phyloP scores from a whole-genome alignment of 2,888 invertebrate species.

The Patella ulyssiponensis region DNA sequence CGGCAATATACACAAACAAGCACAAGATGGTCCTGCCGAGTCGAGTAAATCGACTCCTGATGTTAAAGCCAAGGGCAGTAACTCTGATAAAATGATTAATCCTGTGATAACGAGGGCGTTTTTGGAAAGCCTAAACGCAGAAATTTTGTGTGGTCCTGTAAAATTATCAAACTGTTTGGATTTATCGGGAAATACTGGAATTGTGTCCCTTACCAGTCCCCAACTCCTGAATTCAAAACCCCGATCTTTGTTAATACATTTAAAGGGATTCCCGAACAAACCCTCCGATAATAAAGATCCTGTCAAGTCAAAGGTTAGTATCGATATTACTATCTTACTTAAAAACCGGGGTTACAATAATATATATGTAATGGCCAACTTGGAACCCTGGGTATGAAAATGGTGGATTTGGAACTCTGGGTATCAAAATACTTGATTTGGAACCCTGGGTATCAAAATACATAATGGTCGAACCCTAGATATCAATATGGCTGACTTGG shows the following conservation, averaged over 20 bases:
- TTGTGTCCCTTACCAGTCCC: slow-evolving; percentile 89
- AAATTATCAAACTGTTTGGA: slow-evolving; percentile 87
- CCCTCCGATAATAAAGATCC: slow-evolving; percentile 36
- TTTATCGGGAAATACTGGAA: slow-evolving; percentile 87
- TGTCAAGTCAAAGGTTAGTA: slow-evolving; percentile 39
- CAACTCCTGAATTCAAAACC: slow-evolving; percentile 67
- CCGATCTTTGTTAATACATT: slow-evolving; percentile 67
- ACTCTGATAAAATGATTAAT: slow-evolving; percentile 33
- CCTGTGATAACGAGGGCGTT: slow-evolving; percentile 77
- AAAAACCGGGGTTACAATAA: background rate
- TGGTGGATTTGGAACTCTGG: no score
- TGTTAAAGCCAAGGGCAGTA: slow-evolving; percentile 16
- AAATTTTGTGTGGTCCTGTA: slow-evolving; percentile 91
- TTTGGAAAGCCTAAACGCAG: slow-evolving; percentile 88
- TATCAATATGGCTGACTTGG: no score
- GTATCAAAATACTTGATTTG: no score
- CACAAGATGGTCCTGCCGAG: slow-evolving; percentile 52
- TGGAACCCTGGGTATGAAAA: no score
- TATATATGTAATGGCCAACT: no score
- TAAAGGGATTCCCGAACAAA: slow-evolving; percentile 61
- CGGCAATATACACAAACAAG: slow-evolving; percentile 74
- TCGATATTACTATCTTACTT: background rate
- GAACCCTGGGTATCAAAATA: no score
- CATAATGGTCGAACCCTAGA: no score
- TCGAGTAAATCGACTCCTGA: slow-evolving; percentile 8